A percentile compares a stretch with the other conserved stretches of the same genome.
Evolutionary conservation across 2,797 vertebrate species (phyloP).

Genomic region (Hydrolagus colliei): DNA sequence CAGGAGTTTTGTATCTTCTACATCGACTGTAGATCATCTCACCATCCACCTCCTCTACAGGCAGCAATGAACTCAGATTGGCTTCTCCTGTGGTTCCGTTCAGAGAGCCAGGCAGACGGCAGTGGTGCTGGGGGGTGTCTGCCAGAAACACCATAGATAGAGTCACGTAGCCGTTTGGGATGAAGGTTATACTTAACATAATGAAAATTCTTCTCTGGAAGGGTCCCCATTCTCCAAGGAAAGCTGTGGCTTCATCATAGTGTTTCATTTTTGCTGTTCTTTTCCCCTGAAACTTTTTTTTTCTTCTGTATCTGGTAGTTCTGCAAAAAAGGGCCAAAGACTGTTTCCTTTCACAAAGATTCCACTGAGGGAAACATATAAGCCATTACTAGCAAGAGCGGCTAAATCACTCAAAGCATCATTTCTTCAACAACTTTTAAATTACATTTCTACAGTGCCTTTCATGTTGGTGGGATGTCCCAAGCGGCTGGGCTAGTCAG

Average conservation of each 20-base stretch:
- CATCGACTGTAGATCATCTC: conserved; percentile 37
- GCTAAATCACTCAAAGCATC: no score
- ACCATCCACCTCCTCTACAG: conserved; percentile 25
- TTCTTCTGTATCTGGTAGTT: background rate
- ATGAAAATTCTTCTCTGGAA: conserved; percentile 38
- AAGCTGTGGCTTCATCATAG: conserved; percentile 38
- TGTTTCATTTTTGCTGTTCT: conserved; percentile 20
- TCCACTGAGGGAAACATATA: no score
- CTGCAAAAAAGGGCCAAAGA: no score
- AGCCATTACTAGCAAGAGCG: no score
- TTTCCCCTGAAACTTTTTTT: background rate
- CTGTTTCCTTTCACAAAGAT: no score
- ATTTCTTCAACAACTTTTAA: no score
- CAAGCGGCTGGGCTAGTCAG: no score
- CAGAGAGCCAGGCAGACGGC: conserved; percentile 32
- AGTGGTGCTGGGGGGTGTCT: conserved; percentile 43
- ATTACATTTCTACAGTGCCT: no score
- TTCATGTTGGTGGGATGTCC: no score
- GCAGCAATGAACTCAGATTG: conserved; percentile 10
- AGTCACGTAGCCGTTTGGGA: conserved; percentile 37
- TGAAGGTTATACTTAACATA: conserved; percentile 36
- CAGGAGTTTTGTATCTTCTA: conserved; percentile 34
- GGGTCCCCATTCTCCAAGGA: conserved; percentile 41
- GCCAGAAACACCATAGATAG: conserved; percentile 40
- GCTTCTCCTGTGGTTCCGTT: background rate